phyloP scores from a whole-genome alignment of 2,888 invertebrate genomes.

The Ophonus ardosiacus region DNA sequence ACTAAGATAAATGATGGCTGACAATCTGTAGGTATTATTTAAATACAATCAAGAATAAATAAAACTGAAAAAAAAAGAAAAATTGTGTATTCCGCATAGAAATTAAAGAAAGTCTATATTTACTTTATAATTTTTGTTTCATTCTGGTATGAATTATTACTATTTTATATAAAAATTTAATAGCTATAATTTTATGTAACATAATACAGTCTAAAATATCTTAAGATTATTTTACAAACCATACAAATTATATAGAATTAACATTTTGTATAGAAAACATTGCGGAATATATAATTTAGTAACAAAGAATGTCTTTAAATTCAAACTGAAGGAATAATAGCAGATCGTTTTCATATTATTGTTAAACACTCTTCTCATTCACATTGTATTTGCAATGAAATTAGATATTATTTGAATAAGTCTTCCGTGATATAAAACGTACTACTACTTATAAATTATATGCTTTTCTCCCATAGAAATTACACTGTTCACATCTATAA shows the following conservation, averaged over 20 bases:
- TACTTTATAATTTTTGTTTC: not conserved
- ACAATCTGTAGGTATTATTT: too few species aligned
- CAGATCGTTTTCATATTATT: not conserved
- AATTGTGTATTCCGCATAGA: too few species aligned
- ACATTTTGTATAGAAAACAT: not conserved
- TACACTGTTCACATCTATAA: not conserved
- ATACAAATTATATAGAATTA: not conserved
- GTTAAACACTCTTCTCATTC: not conserved
- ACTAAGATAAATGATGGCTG: too few species aligned
- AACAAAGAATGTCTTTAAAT: not conserved
- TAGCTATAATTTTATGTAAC: not conserved
- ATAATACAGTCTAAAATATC: not conserved
- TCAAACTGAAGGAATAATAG: not conserved
- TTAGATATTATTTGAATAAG: not conserved
- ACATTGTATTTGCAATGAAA: not conserved
- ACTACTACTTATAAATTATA: not conserved
- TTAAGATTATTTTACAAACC: not conserved
- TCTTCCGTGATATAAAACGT: not conserved
- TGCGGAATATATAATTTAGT: not conserved
- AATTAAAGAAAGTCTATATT: not conserved
- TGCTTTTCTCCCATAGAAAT: not conserved
- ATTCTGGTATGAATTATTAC: not conserved
- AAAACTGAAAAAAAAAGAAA: too few species aligned
- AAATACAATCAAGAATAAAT: too few species aligned
- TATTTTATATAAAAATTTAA: not conserved